Evolutionary conservation across 2,797 vertebrate species (phyloP), one percentile per base, ranked within the genome.

Genomic region (Loris lydekkerianus): DNA sequence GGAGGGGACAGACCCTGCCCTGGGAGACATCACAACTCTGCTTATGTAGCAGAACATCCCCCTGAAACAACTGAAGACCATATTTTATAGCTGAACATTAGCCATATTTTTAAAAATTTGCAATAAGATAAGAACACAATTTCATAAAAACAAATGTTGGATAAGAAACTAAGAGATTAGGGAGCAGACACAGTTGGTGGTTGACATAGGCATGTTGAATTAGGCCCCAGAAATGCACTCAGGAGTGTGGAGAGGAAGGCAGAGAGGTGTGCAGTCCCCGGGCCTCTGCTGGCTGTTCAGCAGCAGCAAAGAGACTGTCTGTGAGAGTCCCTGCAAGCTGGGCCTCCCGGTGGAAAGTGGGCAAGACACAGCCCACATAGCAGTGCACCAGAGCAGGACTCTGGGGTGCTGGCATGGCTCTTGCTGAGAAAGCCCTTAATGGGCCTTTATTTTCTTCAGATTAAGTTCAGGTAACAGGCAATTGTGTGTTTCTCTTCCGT

Each of bases 191-290:
- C 56, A 37, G 78, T 34, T n/a, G 10, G 81, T 7, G 20, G 60
- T 20, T 76, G 75, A 37, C 40, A 4, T 53, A 9, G 27, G 46
- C 23, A 5, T 23, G 11, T 17, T 13, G 37, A 43, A 27, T n/a
- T 27, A 21, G 78, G 40, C 37, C 56, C 3, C 0, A 29, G 40
- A 61, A 25, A 34, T 90, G 40, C 7, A 31, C n/a, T 15, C 43
- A 37, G 0, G 46, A 34, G 10, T 56, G 3, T 37, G 34, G n/a
- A 27, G 20, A 86, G 23, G 56, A 46, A 56, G 25, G 34, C 4
- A 0, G 3, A 9, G 75, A 9, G 75, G n/a, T 0, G 0, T n/a
- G 18, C 6, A 18, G 13, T 46, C 49, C 75, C 34, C 3, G 13
- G 78, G 49, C 20, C 67, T 75, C 76, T 29, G 67, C 85, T n/a